Conservation (phyloP, 2,888 invertebrate species). For the Troides helena region DNA sequence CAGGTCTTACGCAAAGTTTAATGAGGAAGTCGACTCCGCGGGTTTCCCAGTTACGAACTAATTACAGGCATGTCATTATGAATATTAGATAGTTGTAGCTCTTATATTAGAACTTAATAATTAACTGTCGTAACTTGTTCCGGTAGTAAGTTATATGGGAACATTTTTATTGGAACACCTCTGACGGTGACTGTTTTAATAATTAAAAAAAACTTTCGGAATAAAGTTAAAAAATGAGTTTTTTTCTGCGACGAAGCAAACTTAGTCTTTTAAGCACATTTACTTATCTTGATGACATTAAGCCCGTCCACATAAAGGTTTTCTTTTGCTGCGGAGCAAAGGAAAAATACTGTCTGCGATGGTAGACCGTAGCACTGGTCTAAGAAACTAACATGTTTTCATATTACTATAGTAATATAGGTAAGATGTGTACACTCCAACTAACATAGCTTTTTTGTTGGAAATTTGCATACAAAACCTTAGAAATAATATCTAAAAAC, state of each 20-base stretch:
- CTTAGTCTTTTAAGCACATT: background rate
- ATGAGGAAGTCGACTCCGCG: slow-evolving; percentile 21
- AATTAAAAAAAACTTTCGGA: background rate
- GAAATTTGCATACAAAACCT: background rate
- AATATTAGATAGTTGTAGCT: slow-evolving; percentile 13
- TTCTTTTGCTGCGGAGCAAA: slow-evolving; percentile 9
- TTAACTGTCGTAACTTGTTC: background rate
- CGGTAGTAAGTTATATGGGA: background rate
- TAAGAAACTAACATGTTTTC: background rate
- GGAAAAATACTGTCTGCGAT: background rate
- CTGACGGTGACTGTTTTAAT: background rate
- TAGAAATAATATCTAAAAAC: too few relatives aligned
- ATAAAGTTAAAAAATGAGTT: background rate
- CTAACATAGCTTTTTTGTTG: background rate
- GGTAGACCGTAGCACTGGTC: background rate
- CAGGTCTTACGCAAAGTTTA: slow-evolving; percentile 23
- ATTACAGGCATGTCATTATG: slow-evolving; percentile 23
- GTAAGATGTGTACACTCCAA: background rate
- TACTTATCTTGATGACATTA: slow-evolving; percentile 19
- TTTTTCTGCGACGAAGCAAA: background rate
- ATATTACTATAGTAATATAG: background rate
- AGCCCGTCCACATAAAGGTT: slow-evolving; percentile 6
- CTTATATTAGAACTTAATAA: slow-evolving; percentile 1
- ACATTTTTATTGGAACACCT: background rate
- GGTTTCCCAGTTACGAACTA: slow-evolving; percentile 17